These are phyloP conservation scores for Zaprionus capensis DNA, from an alignment of 1,140 invertebrate genomes.

Conservation along the genomic window DNA sequence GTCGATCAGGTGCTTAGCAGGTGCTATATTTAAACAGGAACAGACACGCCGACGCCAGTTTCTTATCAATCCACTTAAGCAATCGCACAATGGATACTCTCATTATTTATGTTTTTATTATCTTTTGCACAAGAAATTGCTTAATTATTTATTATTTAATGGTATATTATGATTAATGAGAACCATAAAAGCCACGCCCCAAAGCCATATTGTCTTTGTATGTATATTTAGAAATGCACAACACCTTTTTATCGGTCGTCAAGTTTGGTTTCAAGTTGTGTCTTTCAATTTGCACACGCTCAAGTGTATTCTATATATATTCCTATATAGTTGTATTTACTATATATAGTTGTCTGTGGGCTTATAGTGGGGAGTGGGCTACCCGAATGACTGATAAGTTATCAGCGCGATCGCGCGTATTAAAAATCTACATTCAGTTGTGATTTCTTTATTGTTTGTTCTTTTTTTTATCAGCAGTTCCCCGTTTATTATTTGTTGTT, in stretches of 20 bases:
- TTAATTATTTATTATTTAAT: constrained; percentile 34
- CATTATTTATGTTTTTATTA: constrained; percentile 34
- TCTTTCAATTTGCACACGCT: constrained; percentile 36
- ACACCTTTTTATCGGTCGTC: constrained; percentile 20
- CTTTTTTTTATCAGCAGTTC: constrained; percentile 20
- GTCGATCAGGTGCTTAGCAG: constrained; percentile 25
- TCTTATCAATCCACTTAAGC: constrained; percentile 29
- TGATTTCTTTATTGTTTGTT: constrained; percentile 37
- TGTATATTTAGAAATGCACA: constrained; percentile 22
- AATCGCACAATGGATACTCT: constrained; percentile 2
- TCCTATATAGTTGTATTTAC: constrained; percentile 9
- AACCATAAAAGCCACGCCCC: background rate
- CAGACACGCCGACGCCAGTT: constrained; percentile 33
- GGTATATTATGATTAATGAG: constrained; percentile 7
- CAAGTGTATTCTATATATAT: background rate
- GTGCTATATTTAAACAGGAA: constrained; percentile 15
- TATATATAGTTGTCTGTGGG: constrained; percentile 1
- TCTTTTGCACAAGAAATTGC: constrained; percentile 12
- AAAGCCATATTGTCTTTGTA: background rate
- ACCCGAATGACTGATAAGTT: constrained; percentile 33
- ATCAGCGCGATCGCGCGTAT: constrained; percentile 30
- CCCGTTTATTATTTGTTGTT: constrained; percentile 2
- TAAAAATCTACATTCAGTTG: constrained; percentile 35
- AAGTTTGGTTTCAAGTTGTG: constrained; percentile 3
- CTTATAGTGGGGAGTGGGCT: background rate